Evolutionary conservation across 1,140 invertebrate species (phyloP), one percentile per base, ranked within the genome.

Genomic region (Holcopasites calliopsidis): DNA sequence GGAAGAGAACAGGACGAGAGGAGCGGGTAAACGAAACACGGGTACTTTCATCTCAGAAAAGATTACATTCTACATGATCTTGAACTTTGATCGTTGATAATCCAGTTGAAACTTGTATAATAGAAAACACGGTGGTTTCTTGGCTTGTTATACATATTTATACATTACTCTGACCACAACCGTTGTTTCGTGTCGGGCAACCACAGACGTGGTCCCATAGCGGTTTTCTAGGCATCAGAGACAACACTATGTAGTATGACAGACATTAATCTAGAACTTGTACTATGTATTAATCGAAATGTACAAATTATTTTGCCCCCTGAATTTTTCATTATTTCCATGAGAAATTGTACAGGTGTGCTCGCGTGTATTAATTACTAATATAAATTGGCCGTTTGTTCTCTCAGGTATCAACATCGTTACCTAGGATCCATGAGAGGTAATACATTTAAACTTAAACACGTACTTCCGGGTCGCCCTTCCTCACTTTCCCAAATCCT

Each of bases 141-240:
- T 7, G 26, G 52, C n/a, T 4, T 18, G 49, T 23, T 38, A 18
- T 23, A 10, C 11, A 21, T 13, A 6, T 10, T 18, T 23, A n/a
- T 38, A 28, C 18, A 28, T 62, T 11, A 18, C 23, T 21, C 21
- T 55, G 47, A 74, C 71, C 71, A 66, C 71, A 74, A 66, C 71
- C 52, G 50, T 74, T 74, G 71, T 57, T 74, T 26, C 71, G 18
- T 66, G 49, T 66, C 71, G 28, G 55, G 50, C 31, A 65, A 74
- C 71, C 50, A 57, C 61, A 42, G 11, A 31, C 38, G 13, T 66
- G 18, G n/a, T 55, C 50, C 50, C 28, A 42, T n/a, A 66, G 71
- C 40, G 50, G 61, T 66, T 66, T 31, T 66, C 38, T 28, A 66
- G 60, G 1, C 49, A 11, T 49, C 18, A 3, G 2, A 55, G 52